Base-by-base conservation (phyloP, 1,140 invertebrate genomes). In the Drosophila pseudoobscura region DNA sequence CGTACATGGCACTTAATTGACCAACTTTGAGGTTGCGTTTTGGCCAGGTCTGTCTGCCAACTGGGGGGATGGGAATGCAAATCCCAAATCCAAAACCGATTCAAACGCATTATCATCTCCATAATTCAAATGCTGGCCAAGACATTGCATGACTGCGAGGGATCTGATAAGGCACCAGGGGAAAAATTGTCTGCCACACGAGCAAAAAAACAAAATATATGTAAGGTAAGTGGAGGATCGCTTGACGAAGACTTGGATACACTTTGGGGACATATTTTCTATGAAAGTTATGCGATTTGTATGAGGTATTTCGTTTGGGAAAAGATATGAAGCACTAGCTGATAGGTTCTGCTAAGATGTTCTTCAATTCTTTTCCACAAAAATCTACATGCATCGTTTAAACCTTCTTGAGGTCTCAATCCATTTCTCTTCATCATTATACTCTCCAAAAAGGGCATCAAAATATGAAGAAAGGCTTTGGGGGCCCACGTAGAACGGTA, bases 51-150 rank as follows among this genome's bases (percentile, higher is more conserved):
- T 53, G 26, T 29, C 24, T 5, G 4, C 24, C 4, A 15, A 43
- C 26, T 20, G 20, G n/a, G 20, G 17, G 17, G 35, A 26, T 26
- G 24, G n/a, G 20, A 68, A 56, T 63, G 44, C 53, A 63, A 49
- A 57, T 47, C 53, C 44, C 31, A 45, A 65, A 45, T 47, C 52
- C n/a, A 64, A 75, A 75, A 85, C 66, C 76, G 60, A 66, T 59
- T 63, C 78, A 61, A 89, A 88, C 83, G 83, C 83, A 88, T 88
- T 88, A 88, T 88, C 83, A 88, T 89, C 83, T 83, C 84, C 83
- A 88, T 89, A 88, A 88, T 88, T 88, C 83, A 88, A 88, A 88
- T 72, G 72, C 62, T 73, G 64, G 61, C 75, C 43, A 59, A 82
- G 71, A 77, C 83, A 69, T 88, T 88, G 83, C 83, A 88, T 88